These are phyloP conservation scores for Dryas iulia DNA, from an alignment of 1,140 invertebrate genomes.

Conservation along the genomic window DNA sequence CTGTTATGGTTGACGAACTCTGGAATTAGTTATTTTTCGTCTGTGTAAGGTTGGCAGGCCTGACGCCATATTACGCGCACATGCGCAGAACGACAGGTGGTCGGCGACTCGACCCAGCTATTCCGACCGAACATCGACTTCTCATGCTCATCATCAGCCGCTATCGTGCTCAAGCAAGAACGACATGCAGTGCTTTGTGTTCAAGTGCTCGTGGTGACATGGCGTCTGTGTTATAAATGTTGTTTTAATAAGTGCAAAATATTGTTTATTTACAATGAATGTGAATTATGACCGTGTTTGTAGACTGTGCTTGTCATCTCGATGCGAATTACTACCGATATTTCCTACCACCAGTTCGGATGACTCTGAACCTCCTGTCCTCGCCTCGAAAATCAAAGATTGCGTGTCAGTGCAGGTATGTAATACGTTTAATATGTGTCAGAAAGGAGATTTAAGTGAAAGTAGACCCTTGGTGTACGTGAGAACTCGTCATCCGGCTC, in stretches of 20 bases:
- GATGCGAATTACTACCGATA: constrained; percentile 79
- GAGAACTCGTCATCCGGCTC: constrained; percentile 79
- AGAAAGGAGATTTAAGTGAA: constrained; percentile 70
- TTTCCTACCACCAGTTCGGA: constrained; percentile 80
- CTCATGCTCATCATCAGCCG: constrained; percentile 79
- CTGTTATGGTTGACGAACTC: constrained; percentile 36
- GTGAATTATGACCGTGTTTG: constrained; percentile 81
- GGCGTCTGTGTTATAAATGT: constrained; percentile 71
- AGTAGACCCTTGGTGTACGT: constrained; percentile 74
- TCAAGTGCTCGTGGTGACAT: constrained; percentile 79
- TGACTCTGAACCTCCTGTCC: constrained; percentile 77
- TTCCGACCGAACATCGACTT: constrained; percentile 77
- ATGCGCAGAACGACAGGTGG: constrained; percentile 80
- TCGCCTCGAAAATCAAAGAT: constrained; percentile 82
- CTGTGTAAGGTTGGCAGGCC: constrained; percentile 56
- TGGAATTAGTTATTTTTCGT: constrained; percentile 46
- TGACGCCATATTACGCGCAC: constrained; percentile 73
- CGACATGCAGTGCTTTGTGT: constrained; percentile 78
- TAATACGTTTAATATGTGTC: constrained; percentile 56
- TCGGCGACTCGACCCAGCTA: constrained; percentile 75
- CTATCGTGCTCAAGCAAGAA: constrained; percentile 76
- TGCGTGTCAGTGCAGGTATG: constrained; percentile 83
- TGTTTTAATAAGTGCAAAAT: constrained; percentile 54
- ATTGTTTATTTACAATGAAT: constrained; percentile 77
- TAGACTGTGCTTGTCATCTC: constrained; percentile 83